A percentile compares a stretch with the other conserved stretches of the same genome.
Evolutionary conservation across 1,140 invertebrate species (phyloP).

Genomic region (Pachyrhynchus sulphureomaculatus): DNA sequence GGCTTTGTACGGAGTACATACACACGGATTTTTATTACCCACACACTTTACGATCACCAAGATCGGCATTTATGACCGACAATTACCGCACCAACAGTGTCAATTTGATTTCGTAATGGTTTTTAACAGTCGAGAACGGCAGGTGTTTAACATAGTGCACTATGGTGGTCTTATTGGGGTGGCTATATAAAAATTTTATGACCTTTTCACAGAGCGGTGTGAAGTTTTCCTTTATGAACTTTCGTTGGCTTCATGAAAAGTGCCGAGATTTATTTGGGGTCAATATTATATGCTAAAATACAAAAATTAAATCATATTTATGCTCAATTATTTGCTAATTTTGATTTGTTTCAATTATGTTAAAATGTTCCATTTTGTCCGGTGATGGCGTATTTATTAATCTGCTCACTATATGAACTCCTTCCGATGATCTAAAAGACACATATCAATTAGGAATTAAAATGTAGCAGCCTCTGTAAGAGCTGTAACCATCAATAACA

Average conservation of each 20-base stretch:
- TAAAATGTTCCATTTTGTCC: too few relatives aligned
- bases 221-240: not conserved
- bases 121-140: conserved; percentile 1
- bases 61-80: conserved; percentile 4
- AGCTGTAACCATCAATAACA: too few relatives aligned
- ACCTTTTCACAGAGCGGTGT: not conserved
- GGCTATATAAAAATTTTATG: conserved; percentile 5
- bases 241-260: not conserved
- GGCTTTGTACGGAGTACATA: conserved; percentile 6
- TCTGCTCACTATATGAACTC: too few relatives aligned
- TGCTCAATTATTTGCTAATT: too few relatives aligned
- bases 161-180: conserved; percentile 10
- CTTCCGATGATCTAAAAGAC: too few relatives aligned
- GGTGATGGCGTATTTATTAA: too few relatives aligned
- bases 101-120: conserved; percentile 13
- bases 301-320: too few relatives aligned
- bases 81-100: conserved; percentile 8
- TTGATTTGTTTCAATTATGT: too few relatives aligned
- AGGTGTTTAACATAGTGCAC: conserved; percentile 1
- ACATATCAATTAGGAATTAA: too few relatives aligned
- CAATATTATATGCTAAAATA: too few relatives aligned
- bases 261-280: too few relatives aligned
- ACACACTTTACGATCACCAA: conserved; percentile 7
- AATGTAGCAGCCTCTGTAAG: too few relatives aligned
- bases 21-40: conserved; percentile 7